A percentile compares a stretch with the other conserved stretches of the same genome.
phyloP scores from a whole-genome alignment of 2,113 vertebrate species.

The Uropsilus gracilis region DNA sequence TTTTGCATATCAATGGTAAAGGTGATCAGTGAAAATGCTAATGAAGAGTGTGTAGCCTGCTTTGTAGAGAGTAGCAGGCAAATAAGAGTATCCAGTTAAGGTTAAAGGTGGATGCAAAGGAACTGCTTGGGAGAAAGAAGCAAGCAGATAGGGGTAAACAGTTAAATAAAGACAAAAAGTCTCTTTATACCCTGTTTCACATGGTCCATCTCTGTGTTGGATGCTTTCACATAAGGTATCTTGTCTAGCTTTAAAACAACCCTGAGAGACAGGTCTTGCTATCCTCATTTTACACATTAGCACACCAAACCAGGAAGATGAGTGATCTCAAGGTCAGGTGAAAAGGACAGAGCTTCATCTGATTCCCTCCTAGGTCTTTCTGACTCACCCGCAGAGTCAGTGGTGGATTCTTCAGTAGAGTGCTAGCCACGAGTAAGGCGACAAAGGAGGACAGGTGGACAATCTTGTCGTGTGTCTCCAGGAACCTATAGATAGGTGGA shows the following conservation, averaged over 20 bases:
- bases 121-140: too few species aligned
- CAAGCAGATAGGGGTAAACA: too few species aligned
- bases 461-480: neutral
- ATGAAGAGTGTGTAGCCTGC: too few species aligned
- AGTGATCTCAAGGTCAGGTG: neutral
- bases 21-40: too few species aligned
- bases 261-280: neutral
- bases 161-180: too few species aligned
- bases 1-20: too few species aligned
- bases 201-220: too few species aligned
- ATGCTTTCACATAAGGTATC: neutral
- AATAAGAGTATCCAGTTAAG: too few species aligned
- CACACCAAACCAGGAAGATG: neutral
- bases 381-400: neutral
- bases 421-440: neutral
- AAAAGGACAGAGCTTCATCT: neutral
- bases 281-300: neutral
- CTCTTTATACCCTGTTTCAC: too few species aligned
- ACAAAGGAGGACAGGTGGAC: neutral
- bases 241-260: neutral
- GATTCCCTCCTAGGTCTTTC: neutral
- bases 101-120: too few species aligned
- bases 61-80: too few species aligned
- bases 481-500: neutral
- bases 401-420: neutral